phyloP scores from a whole-genome alignment of 2,113 vertebrate genomes.

The Emydura subglobosa region DNA sequence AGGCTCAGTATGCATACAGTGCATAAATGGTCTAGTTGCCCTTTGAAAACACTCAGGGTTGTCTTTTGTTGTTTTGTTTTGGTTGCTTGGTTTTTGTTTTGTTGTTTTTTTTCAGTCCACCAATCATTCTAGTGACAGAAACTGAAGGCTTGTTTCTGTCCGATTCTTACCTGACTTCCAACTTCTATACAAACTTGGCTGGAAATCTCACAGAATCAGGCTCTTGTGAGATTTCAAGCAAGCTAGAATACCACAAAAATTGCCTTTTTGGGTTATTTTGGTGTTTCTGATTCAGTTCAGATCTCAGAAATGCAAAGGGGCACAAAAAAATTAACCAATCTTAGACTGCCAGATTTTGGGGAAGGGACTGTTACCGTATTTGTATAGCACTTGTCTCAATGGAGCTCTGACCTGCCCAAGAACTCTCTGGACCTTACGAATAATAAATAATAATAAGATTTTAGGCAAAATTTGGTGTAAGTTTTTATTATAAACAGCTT shows the following conservation, averaged over 20 bases:
- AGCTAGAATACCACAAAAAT: neutral
- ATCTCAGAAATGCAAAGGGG: neutral
- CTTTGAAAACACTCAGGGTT: neutral
- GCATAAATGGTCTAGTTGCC: neutral
- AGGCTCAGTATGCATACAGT: neutral
- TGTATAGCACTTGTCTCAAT: neutral
- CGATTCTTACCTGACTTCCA: neutral
- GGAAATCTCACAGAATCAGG: neutral
- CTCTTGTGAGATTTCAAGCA: neutral
- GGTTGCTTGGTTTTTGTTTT: rapidly evolving
- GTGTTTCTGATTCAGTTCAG: neutral
- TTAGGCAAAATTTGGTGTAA: neutral
- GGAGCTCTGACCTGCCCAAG: neutral
- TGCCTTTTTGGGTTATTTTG: neutral
- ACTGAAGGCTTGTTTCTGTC: neutral
- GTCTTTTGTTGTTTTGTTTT: too few species aligned
- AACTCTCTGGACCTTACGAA: neutral
- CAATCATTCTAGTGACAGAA: neutral
- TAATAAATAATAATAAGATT: neutral
- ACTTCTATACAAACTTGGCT: neutral
- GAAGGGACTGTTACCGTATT: neutral
- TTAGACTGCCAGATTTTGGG: neutral
- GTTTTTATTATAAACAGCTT: neutral
- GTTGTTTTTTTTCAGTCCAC: neutral
- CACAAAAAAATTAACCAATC: neutral